phyloP scores from a whole-genome alignment of 2,113 vertebrate genomes.

The Poeciliopsis turrubarensis region DNA sequence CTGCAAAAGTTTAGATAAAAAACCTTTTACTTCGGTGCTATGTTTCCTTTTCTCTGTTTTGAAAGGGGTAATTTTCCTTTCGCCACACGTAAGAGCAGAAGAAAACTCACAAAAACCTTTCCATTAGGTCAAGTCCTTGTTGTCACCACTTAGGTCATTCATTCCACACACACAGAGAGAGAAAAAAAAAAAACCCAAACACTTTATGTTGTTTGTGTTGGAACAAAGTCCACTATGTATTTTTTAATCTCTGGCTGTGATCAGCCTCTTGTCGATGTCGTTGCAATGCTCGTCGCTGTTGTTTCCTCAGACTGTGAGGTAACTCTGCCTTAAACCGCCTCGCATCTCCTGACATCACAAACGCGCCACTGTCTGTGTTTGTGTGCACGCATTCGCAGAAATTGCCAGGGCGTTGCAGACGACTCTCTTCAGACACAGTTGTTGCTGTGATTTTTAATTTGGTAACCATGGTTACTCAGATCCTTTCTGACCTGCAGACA shows the following conservation, averaged over 20 bases:
- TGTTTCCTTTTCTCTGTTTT: slow-evolving; percentile 5
- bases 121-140: slow-evolving; percentile 45
- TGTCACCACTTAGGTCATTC: slow-evolving; percentile 50
- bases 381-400: slow-evolving; percentile 52
- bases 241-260: slow-evolving; percentile 17
- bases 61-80: neutral
- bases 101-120: slow-evolving; percentile 10
- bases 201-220: slow-evolving; percentile 40
- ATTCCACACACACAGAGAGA: slow-evolving; percentile 3
- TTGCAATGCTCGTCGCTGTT: slow-evolving; percentile 13
- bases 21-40: neutral
- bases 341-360: slow-evolving; percentile 10
- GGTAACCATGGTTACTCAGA: slow-evolving; percentile 42
- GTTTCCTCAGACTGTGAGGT: neutral
- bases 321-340: slow-evolving; percentile 5
- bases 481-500: slow-evolving; percentile 1
- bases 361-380: slow-evolving; percentile 3
- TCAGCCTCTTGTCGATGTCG: slow-evolving; percentile 36
- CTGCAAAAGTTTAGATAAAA: neutral
- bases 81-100: slow-evolving; percentile 5
- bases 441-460: slow-evolving; percentile 48
- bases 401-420: slow-evolving; percentile 40
- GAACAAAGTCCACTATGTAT: slow-evolving; percentile 32
- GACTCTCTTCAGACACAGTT: slow-evolving; percentile 20
- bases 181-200: slow-evolving; percentile 6